Percentiles rank a stretch among this genome's conserved stretches.
Conservation (phyloP, 2,888 invertebrate genomes). For the Volucella bombylans region DNA sequence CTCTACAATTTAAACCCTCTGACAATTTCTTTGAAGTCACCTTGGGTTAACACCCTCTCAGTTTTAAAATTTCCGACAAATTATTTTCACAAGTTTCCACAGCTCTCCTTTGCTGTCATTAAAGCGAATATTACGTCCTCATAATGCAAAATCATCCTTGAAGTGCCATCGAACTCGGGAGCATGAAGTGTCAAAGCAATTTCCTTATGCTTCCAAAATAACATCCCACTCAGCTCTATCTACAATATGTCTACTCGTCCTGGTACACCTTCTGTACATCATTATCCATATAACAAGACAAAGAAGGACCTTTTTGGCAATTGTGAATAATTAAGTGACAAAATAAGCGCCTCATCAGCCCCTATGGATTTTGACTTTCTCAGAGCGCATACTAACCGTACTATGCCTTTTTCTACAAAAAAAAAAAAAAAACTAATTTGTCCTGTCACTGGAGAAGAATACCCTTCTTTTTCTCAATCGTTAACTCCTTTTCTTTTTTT, state of each 20-base stretch:
- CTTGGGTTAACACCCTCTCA: too few species aligned
- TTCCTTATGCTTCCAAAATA: slow-evolving; percentile 2
- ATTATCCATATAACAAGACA: slow-evolving; percentile 4
- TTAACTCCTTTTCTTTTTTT: slow-evolving; percentile 27
- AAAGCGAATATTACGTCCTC: too few species aligned
- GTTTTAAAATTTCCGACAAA: too few species aligned
- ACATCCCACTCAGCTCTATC: background rate
- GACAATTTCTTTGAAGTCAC: too few species aligned
- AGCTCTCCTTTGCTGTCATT: too few species aligned
- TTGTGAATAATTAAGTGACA: slow-evolving; percentile 57
- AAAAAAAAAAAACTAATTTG: slow-evolving; percentile 7
- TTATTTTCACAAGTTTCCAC: too few species aligned
- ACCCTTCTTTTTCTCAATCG: slow-evolving; percentile 29
- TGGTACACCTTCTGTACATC: slow-evolving; percentile 18
- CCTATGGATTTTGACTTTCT: slow-evolving; percentile 25
- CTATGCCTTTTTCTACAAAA: background rate
- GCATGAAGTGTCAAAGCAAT: slow-evolving; percentile 15
- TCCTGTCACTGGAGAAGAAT: slow-evolving; percentile 38
- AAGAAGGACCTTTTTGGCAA: slow-evolving; percentile 27
- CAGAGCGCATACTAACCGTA: background rate
- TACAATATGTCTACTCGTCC: too few species aligned
- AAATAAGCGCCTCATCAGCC: slow-evolving; percentile 25
- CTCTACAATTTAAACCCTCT: too few species aligned
- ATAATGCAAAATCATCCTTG: background rate
- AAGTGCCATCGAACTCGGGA: background rate